These are phyloP conservation scores for Ornithoptera priamus DNA, from an alignment of 2,888 invertebrate species.

Conservation along the genomic window DNA sequence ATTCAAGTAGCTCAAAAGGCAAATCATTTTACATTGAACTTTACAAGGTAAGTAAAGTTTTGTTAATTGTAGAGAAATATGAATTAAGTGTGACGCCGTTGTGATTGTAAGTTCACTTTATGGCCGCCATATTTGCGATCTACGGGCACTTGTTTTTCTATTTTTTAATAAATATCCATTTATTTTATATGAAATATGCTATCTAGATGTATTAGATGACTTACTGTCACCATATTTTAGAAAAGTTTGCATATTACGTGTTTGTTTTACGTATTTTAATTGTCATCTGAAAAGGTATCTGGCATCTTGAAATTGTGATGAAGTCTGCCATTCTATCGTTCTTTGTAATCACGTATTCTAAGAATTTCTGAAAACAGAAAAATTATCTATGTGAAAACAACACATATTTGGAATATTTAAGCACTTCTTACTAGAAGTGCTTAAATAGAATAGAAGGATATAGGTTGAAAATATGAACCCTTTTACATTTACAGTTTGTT, in stretches of 20 bases:
- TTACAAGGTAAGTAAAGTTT: constrained; percentile 71
- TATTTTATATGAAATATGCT: constrained; percentile 24
- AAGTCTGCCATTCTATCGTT: constrained; percentile 28
- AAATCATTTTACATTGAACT: constrained; percentile 76
- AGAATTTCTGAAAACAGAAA: constrained; percentile 11
- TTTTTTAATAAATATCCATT: constrained; percentile 43
- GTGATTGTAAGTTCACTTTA: constrained; percentile 61
- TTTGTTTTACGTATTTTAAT: not conserved
- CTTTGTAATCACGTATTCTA: constrained; percentile 26
- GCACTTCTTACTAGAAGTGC: too few species aligned
- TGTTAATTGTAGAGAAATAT: constrained; percentile 43
- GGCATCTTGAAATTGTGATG: constrained; percentile 24
- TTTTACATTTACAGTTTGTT: not conserved
- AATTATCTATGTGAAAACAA: not conserved
- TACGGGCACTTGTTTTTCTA: constrained; percentile 70
- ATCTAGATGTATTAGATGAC: not conserved
- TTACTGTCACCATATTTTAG: not conserved
- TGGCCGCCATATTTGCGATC: constrained; percentile 78
- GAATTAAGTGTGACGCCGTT: constrained; percentile 66
- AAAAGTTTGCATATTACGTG: not conserved
- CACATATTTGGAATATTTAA: not conserved
- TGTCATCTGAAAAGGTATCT: constrained; percentile 5
- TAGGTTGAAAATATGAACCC: too few species aligned
- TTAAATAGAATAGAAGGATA: too few species aligned
- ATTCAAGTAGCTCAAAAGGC: constrained; percentile 70